Evolutionary conservation across 2,888 invertebrate genomes (phyloP).

Genomic region (Mythimna ferrago): DNA sequence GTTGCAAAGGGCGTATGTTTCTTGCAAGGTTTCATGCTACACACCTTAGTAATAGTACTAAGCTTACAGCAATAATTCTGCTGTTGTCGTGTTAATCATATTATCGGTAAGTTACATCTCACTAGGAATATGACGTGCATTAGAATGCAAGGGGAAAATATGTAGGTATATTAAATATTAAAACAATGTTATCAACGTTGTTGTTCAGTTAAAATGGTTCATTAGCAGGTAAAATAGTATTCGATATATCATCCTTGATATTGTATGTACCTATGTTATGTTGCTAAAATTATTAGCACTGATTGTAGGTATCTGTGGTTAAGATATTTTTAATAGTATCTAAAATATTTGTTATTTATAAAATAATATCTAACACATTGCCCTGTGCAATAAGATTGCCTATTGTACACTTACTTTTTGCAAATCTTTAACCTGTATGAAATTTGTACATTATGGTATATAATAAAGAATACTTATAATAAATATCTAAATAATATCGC

Average conservation of each 20-base stretch:
- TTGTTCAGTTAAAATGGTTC: constrained; percentile 35
- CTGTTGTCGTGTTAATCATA: constrained; percentile 51
- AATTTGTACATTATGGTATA: too few relatives aligned
- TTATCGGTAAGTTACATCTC: constrained; percentile 52
- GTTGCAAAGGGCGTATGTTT: constrained; percentile 57
- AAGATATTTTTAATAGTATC: neutral
- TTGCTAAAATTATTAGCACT: constrained; percentile 3
- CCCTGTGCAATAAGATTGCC: too few relatives aligned
- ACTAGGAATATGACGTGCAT: constrained; percentile 35
- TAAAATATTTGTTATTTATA: neutral
- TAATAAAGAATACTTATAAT: too few relatives aligned
- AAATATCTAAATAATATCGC: neutral
- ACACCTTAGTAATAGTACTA: constrained; percentile 48
- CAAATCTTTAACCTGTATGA: too few relatives aligned
- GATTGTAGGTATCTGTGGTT: neutral
- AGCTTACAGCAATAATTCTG: constrained; percentile 46
- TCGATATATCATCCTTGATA: constrained; percentile 26
- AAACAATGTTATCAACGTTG: constrained; percentile 51
- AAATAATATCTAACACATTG: neutral
- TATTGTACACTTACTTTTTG: too few relatives aligned
- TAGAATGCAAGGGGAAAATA: constrained; percentile 40
- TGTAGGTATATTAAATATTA: constrained; percentile 2
- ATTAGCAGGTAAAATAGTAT: constrained; percentile 47
- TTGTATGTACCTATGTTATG: neutral
- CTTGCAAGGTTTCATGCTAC: constrained; percentile 60